Evolutionary conservation across 2,797 vertebrate genomes (phyloP).

Genomic region (Champsocephalus esox): DNA sequence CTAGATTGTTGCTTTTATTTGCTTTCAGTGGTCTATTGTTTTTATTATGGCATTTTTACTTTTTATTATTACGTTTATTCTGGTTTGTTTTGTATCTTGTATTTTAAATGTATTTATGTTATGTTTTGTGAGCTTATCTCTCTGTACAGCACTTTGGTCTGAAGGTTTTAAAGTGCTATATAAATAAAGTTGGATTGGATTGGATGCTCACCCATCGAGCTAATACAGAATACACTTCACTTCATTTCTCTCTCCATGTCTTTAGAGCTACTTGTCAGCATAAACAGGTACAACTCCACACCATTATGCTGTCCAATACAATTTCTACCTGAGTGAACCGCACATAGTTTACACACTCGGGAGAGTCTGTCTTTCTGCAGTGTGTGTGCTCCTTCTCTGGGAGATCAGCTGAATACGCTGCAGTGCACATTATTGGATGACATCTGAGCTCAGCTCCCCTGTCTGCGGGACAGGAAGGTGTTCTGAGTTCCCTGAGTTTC

Average conservation of each 20-base stretch:
- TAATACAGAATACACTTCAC: background rate
- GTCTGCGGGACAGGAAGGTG: slow-evolving; percentile 26
- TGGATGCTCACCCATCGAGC: background rate
- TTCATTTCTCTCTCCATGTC: background rate
- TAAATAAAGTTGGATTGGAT: too few species aligned
- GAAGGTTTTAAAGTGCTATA: too few species aligned
- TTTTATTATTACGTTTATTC: too few species aligned
- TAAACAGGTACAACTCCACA: background rate
- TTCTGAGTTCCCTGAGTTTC: slow-evolving; percentile 31
- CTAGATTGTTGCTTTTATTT: too few species aligned
- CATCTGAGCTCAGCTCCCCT: slow-evolving; percentile 57
- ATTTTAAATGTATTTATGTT: too few species aligned
- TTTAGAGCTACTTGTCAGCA: background rate
- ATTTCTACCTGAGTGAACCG: background rate
- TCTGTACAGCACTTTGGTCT: too few species aligned
- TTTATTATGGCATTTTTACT: too few species aligned
- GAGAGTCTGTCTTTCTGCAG: slow-evolving; percentile 14
- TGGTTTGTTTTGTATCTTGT: too few species aligned
- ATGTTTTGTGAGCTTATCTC: too few species aligned
- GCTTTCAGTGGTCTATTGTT: too few species aligned
- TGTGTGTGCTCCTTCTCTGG: slow-evolving; percentile 9
- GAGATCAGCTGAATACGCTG: slow-evolving; percentile 30
- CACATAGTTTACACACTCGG: slow-evolving; percentile 16
- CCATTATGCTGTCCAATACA: slow-evolving; percentile 1
- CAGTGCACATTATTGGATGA: slow-evolving; percentile 60